These are phyloP conservation scores for Corydoras sp. DNA, from an alignment of 2,113 vertebrate species.

Conservation along the genomic window DNA sequence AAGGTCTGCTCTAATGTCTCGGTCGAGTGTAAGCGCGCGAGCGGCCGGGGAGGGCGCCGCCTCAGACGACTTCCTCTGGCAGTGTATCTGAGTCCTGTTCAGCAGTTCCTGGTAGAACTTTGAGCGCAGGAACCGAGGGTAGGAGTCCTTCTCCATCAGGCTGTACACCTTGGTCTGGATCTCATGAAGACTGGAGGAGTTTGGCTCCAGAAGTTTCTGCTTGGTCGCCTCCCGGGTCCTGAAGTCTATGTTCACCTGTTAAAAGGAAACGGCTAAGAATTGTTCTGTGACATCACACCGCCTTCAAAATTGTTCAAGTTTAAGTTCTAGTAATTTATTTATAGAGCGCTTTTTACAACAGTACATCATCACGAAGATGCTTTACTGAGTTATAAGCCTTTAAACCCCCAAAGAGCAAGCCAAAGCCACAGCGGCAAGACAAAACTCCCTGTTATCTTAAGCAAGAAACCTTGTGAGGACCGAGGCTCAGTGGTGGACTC, in stretches of 20 bases:
- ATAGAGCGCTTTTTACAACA: too few species aligned
- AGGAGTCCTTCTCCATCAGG: constrained; percentile 98
- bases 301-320: too few species aligned
- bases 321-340: too few species aligned
- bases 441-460: too few species aligned
- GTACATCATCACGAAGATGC: too few species aligned
- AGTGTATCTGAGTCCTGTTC: constrained; percentile 70
- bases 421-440: too few species aligned
- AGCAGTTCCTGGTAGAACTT: constrained; percentile 94
- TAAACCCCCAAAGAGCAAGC: too few species aligned
- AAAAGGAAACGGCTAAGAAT: not conserved
- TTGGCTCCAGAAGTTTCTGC: constrained; percentile 82
- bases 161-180: constrained; percentile 87
- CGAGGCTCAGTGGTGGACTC: too few species aligned
- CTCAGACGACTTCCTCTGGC: constrained; percentile 81
- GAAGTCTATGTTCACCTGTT: constrained; percentile 91
- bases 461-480: too few species aligned
- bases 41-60: not conserved
- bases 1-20: constrained; percentile 32
- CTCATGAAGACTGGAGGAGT: constrained; percentile 81
- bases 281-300: too few species aligned
- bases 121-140: constrained; percentile 91
- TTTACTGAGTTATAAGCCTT: too few species aligned
- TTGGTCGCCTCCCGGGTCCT: constrained; percentile 85
- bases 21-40: constrained; percentile 10